Base-by-base conservation (phyloP, 2,888 invertebrate genomes). In the Chloromyia formosa region DNA sequence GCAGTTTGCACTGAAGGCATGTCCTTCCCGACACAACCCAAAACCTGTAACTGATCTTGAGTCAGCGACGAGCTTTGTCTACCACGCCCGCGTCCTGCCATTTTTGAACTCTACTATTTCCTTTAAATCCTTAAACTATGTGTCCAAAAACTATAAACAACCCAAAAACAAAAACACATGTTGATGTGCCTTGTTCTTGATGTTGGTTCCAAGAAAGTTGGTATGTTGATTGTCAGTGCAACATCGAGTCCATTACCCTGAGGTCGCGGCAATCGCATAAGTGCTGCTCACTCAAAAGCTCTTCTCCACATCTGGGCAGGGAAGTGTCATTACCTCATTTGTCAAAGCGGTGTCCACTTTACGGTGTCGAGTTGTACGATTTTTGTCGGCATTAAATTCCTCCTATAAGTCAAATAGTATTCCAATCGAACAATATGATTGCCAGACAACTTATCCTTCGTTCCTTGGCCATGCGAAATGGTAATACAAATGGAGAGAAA, bases 1-100 rank as follows among this genome's bases (percentile, higher is more conserved):
- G 87, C 87, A 9, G 88, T 84, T 77, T 85, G 86, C 61, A 87
- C 86, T 60, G 87, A 84, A 1, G 86, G 86, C 78, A 86, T 87
- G 74, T 92, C 92, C 76, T 85, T 85, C 1, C 83, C 83, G 1
- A 83, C 79, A 64, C 84, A 83, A 18, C 85, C 85, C 40, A 85
- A 68, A 3, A 82, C 81, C 74, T 84, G 83, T 73, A 85, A 75
- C 76, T 85, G 85, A 73, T 85, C 85, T 22, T 84, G 83, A 2
- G 85, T 85, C 40, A 85, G 77, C 0, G 85, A 82, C 1, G 83
- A 80, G 1, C 83, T 80, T 75, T 83, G 83, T 0, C 83, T 81
- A 1, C 83, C 84, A 71, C 84, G 81, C 22, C 83, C 83, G 20
- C 85, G 80, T 16, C 83, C 83, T 10, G 83, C 83, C 85, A 85